Conservation (phyloP, 2,797 vertebrate genomes). For the Peromyscus attwateri region DNA sequence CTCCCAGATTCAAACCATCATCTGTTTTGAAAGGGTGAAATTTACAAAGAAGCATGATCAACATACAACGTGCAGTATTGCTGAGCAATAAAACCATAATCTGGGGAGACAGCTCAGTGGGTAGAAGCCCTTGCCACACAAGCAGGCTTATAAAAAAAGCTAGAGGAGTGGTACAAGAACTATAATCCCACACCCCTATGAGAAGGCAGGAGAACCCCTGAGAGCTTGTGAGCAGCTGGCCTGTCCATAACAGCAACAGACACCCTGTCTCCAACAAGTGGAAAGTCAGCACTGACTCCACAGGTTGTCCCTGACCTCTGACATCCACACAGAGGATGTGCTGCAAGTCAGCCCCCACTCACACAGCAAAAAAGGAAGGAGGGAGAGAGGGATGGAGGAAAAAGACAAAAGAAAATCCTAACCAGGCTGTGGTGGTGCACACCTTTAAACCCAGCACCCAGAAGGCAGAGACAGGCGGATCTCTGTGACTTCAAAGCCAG, state of each 20-base stretch:
- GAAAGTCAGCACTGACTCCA: not conserved
- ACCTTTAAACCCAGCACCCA: not conserved
- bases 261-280: not conserved
- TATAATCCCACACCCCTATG: not conserved
- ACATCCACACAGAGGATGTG: not conserved
- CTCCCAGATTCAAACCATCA: not conserved
- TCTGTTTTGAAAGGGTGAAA: not conserved
- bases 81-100: not conserved
- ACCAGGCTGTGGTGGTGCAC: not conserved
- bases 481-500: not conserved
- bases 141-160: not conserved
- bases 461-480: not conserved
- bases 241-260: not conserved
- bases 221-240: not conserved
- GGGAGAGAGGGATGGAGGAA: not conserved
- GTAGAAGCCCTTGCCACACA: not conserved
- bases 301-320: not conserved
- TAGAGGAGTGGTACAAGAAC: not conserved
- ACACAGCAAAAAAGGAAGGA: not conserved
- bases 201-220: not conserved
- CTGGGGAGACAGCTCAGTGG: not conserved
- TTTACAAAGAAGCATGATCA: not conserved
- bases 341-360: not conserved
- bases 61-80: not conserved
- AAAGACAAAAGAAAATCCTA: not conserved